Evolutionary conservation across 2,888 invertebrate genomes (phyloP).

Genomic region (Tetanocera ferruginea): DNA sequence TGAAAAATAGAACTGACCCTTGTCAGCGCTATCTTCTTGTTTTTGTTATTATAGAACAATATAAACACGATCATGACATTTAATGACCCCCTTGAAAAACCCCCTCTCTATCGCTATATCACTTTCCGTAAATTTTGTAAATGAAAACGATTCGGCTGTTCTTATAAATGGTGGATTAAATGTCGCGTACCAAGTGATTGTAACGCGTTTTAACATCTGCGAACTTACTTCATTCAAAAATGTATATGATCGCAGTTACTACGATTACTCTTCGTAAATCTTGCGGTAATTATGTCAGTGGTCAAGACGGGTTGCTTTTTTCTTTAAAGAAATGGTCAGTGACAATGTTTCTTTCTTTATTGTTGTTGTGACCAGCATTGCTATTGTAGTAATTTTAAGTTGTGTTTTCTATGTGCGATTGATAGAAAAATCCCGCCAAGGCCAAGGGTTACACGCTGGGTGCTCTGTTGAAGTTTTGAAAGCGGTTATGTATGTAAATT

Average conservation of each 20-base stretch:
- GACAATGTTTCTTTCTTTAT: neutral
- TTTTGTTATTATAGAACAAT: neutral
- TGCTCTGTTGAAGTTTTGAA: neutral
- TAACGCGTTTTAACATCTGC: neutral
- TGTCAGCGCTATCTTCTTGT: constrained; percentile 1
- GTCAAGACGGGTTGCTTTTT: neutral
- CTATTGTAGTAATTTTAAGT: too few species aligned
- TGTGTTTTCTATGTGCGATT: neutral
- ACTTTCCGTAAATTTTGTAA: neutral
- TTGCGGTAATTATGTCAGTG: constrained; percentile 14
- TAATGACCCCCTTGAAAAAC: neutral
- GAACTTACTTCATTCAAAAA: neutral
- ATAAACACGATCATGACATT: neutral
- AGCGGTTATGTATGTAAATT: neutral
- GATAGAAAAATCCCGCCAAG: neutral
- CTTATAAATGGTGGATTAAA: neutral
- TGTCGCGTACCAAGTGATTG: neutral
- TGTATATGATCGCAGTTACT: neutral
- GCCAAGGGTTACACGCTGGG: neutral
- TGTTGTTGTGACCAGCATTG: neutral
- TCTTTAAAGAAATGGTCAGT: neutral
- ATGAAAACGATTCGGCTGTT: too few species aligned
- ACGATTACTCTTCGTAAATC: neutral
- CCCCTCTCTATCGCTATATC: neutral
- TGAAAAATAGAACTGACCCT: neutral